Evolutionary conservation across 2,888 invertebrate genomes (phyloP), one percentile per base, ranked within the genome.

Genomic region (Platycheirus albimanus): DNA sequence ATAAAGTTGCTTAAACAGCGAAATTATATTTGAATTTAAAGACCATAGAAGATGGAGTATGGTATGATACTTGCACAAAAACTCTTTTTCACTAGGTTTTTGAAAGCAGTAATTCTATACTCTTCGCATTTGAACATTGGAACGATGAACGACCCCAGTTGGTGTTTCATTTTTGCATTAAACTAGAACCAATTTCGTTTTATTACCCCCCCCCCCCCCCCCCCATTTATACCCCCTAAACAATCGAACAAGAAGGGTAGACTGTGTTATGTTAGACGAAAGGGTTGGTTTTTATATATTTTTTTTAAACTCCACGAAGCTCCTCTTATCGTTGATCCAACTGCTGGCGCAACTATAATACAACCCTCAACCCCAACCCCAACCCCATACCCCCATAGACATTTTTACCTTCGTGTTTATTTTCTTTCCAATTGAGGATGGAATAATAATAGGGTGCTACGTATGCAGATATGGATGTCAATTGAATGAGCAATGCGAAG

Each of bases 1-100:
- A 83, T 83, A 83, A 77, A 83, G 77, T 83, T 83, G 78, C 77
- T 74, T 78, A 64, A 77, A 77, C 67, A 83, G 83, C 77, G 72
- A 36, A 72, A 77, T 83, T 64, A 69, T 72, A 77, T 83, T 83
- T 54, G 77, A 69, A 56, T 51, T 67, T 56, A 17, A n/a, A n/a
- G 52, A 3, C 10, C 24, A 28, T n/a, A 15, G 56, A 58, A 51
- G 28, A 71, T 64, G 56, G 33, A 54, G 64, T 63, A 80, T 64
- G 47, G 30, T 70, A 41, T 19, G 19, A 52, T 45, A 30, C 33
- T 58, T 61, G 30, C 19, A 45, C 47, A 28, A 61, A 47, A 49
- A 70, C 19, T 54, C 24, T 24, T 3, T n/a, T n/a, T n/a, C 24
- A 4, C 24, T 24, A 6, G 24, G 24, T 24, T n/a, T n/a, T n/a